phyloP scores from a whole-genome alignment of 92 coral and sea anemone genomes.

The Siderastrea siderea region DNA sequence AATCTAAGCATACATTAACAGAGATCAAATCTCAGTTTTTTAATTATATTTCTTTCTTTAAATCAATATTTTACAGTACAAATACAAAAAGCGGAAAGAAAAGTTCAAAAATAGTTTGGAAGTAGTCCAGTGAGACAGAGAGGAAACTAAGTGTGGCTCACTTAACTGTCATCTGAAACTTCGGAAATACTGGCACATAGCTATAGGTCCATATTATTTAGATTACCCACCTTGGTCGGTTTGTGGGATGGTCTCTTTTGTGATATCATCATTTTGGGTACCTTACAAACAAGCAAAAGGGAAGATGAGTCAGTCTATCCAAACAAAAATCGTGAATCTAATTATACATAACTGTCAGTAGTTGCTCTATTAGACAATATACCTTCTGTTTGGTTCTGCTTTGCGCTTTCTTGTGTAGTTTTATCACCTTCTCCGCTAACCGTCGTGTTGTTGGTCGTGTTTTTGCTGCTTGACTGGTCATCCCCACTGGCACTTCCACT shows the following conservation, averaged over 20 bases:
- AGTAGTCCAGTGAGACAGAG: too few species aligned
- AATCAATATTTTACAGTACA: too few species aligned
- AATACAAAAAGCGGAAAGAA: too few species aligned
- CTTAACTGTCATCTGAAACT: too few species aligned
- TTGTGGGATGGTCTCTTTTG: conserved; percentile 36
- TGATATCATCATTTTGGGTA: background rate
- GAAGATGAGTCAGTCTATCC: background rate
- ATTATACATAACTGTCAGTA: background rate
- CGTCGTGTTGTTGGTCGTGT: conserved; percentile 21
- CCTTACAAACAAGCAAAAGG: background rate
- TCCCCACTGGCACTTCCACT: conserved; percentile 62
- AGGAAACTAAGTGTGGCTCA: too few species aligned
- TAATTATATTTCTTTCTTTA: too few species aligned
- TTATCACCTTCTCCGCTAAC: conserved; percentile 24
- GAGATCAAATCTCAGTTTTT: too few species aligned
- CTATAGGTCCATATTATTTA: too few species aligned
- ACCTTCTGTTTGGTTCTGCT: conserved; percentile 46
- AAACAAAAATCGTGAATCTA: background rate
- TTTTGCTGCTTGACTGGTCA: conserved; percentile 4
- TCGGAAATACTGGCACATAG: too few species aligned
- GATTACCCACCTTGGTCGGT: conserved; percentile 20
- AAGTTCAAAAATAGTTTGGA: too few species aligned
- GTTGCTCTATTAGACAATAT: background rate
- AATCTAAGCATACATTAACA: too few species aligned
- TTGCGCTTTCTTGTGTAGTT: background rate